phyloP scores from a whole-genome alignment of 2,797 vertebrate species.

The Lepus townsendii region DNA sequence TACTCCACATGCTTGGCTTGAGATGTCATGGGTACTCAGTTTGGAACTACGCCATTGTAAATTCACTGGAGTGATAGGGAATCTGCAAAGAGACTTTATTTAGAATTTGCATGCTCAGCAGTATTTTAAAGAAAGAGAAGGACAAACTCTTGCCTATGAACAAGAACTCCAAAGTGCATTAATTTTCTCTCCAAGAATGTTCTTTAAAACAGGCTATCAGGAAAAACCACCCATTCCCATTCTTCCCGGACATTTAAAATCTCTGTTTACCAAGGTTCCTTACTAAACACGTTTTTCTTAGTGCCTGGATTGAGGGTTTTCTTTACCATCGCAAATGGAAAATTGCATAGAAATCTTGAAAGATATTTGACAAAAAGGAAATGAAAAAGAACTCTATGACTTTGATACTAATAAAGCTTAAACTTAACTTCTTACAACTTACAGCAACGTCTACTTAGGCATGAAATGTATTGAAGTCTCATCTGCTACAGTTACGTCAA shows the following conservation, averaged over 20 bases:
- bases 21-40: constrained; percentile 65
- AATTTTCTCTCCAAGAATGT: not conserved
- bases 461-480: constrained; percentile 32
- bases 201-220: constrained; percentile 65
- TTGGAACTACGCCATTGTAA: constrained; percentile 69
- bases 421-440: constrained; percentile 66
- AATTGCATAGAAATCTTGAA: constrained; percentile 69
- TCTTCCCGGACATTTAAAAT: constrained; percentile 9
- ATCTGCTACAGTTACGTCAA: constrained; percentile 45
- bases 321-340: constrained; percentile 49
- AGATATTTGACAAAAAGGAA: constrained; percentile 80
- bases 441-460: constrained; percentile 55
- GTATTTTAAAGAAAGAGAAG: constrained; percentile 54
- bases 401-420: constrained; percentile 73
- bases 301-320: not conserved
- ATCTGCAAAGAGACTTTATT: constrained; percentile 76
- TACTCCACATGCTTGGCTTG: constrained; percentile 71
- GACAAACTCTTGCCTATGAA: constrained; percentile 61
- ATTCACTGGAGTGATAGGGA: constrained; percentile 74
- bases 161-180: constrained; percentile 67
- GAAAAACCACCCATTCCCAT: not conserved
- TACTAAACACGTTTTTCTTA: constrained; percentile 39
- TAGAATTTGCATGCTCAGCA: constrained; percentile 73
- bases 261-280: not conserved
- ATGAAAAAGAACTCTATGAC: constrained; percentile 77